phyloP scores from a whole-genome alignment of 35 echinoderm and acorn worm genomes.

The Diadema setosum region DNA sequence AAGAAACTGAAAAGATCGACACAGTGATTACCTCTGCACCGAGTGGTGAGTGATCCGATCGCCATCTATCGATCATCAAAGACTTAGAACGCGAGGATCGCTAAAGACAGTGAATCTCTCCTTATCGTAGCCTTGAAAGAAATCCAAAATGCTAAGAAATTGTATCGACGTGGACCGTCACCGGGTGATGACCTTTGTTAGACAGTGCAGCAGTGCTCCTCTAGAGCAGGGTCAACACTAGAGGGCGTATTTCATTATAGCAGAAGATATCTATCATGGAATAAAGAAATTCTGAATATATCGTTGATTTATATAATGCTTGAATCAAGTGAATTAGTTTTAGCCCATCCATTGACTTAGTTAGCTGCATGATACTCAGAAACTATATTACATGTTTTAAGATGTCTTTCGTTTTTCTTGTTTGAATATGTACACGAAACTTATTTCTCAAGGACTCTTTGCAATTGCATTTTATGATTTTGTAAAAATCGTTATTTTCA shows the following conservation, averaged over 20 bases:
- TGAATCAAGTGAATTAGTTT: background rate
- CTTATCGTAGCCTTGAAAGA: no score
- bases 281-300: background rate
- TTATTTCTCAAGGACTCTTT: no score
- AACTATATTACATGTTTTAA: background rate
- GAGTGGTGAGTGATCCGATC: no score
- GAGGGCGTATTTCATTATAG: background rate
- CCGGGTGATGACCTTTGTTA: background rate
- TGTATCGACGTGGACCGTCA: conserved; percentile 1
- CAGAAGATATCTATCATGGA: background rate
- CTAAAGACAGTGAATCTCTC: no score
- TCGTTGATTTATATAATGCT: background rate
- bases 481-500: no score
- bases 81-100: no score
- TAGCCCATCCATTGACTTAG: background rate
- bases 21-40: no score
- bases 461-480: no score
- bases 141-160: no score
- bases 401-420: background rate
- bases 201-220: background rate
- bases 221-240: background rate
- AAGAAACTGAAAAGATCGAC: no score
- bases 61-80: no score
- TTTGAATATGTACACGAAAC: background rate
- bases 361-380: background rate